Percentiles rank a stretch among this genome's conserved stretches.
Evolutionary conservation across 2,888 invertebrate genomes (phyloP).

Genomic region (Rhaphigaster nebulosa): DNA sequence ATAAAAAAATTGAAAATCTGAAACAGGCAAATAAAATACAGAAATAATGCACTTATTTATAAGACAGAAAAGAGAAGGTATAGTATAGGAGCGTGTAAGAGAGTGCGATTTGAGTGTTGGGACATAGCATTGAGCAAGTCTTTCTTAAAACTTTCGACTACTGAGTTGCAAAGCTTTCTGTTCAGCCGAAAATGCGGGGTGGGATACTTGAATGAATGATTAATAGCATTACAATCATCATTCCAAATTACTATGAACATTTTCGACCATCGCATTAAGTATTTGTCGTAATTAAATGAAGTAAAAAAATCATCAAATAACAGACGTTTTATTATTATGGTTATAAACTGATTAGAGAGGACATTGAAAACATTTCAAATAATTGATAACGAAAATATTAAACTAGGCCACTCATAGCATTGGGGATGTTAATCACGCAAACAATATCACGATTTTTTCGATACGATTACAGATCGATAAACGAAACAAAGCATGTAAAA

Average conservation of each 20-base stretch:
- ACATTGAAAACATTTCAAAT: not conserved
- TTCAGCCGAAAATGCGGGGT: not conserved
- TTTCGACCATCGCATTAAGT: not conserved
- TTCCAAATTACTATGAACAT: not conserved
- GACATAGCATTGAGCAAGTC: slow-evolving; percentile 56
- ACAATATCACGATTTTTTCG: not conserved
- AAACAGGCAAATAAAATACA: not conserved
- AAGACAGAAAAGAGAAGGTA: slow-evolving; percentile 13
- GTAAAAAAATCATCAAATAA: not conserved
- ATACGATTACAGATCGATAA: not conserved
- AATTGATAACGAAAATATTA: not conserved
- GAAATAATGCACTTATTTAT: not conserved
- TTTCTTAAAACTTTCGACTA: slow-evolving; percentile 58
- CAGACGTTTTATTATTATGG: not conserved
- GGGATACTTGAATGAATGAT: slow-evolving; percentile 7
- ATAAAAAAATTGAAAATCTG: not conserved
- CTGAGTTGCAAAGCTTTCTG: slow-evolving; percentile 29
- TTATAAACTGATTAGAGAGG: no score
- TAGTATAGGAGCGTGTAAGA: slow-evolving; percentile 48
- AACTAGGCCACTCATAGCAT: not conserved
- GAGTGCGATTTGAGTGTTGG: slow-evolving; percentile 57
- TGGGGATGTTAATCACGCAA: not conserved
- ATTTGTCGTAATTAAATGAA: not conserved
- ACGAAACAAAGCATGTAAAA: not conserved
- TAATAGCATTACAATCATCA: not conserved